phyloP scores from a whole-genome alignment of 92 coral and sea anemone species.

The Epizoanthus fatuus region DNA sequence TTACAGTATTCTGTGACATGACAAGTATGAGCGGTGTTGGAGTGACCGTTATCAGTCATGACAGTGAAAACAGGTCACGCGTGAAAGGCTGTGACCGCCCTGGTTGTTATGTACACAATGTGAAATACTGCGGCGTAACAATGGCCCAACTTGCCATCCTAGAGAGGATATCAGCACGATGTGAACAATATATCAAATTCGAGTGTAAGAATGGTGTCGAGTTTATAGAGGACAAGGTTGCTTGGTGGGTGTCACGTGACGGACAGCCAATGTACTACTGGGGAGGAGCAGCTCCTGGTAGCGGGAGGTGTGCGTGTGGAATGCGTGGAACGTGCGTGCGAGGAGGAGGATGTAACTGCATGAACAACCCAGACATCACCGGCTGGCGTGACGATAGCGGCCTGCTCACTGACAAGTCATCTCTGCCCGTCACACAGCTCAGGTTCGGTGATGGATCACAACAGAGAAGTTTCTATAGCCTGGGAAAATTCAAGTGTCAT shows the following conservation, averaged over 20 bases:
- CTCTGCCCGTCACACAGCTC: no score
- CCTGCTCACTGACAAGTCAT: no score
- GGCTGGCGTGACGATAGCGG: no score
- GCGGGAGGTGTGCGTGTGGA: constrained; percentile 36
- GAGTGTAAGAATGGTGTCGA: not conserved
- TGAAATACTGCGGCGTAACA: not conserved
- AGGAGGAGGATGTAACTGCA: constrained; percentile 38
- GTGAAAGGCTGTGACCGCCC: not conserved
- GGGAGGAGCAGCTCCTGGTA: constrained; percentile 39
- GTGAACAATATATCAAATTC: constrained; percentile 17
- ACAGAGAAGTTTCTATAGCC: no score
- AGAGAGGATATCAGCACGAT: not conserved
- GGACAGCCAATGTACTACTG: constrained; percentile 22
- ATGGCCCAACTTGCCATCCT: constrained; percentile 1
- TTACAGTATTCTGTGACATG: constrained; percentile 55
- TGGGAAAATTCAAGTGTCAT: no score
- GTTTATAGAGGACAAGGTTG: not conserved
- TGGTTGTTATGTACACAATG: constrained; percentile 9
- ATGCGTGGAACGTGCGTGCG: constrained; percentile 1
- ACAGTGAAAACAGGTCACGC: constrained; percentile 35
- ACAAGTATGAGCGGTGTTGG: not conserved
- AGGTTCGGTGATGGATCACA: no score
- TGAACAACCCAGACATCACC: not conserved
- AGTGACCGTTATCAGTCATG: constrained; percentile 47
- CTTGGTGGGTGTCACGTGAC: constrained; percentile 38